Base-by-base conservation (phyloP, 2,888 invertebrate genomes). In the Torymus texanus region DNA sequence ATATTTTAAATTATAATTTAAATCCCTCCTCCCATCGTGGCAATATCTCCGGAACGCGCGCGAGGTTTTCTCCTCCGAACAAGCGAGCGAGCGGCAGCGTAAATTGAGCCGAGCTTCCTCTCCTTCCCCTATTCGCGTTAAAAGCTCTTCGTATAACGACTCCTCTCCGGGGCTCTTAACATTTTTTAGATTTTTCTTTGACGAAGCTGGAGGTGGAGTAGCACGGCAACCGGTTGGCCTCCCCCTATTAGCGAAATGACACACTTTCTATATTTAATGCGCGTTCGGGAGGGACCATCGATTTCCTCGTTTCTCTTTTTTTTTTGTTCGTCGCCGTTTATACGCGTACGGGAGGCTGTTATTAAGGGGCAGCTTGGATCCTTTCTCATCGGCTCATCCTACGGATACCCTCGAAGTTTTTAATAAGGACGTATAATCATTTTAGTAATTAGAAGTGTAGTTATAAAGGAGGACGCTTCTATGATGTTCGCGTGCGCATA, bases 121-220 rank as follows among this genome's bases (percentile, higher is more conserved):
- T 3, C 3, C 3, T 5, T 8, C 41, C 41, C 8, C 41, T 8
- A 41, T 41, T 41, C 41, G 10, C 41, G 41, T 41, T 41, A 41
- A 41, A 41, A 41, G 41, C 41, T 65, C 65, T 74, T 16, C 65
- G 24, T n/a, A 74, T 74, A 74, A 74, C 51, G 74, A 74, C 65
- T 65, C 56, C 74, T 50, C 41, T 41, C 41, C 41, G 41, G 14
- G 74, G 56, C 21, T 2, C 58, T 74, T 53, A 24, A 73, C 55
- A 51, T 63, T 18, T 51, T 71, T 41, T 24, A 56, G 73, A 62
- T 65, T 56, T 65, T 56, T 41, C 58, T 63, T 56, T 50, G 65
- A 65, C 65, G 24, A 58, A 50, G 29, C 51, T 41, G n/a, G 18
- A 41, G 56, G 56, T 65, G 41, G 8, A 41, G 41, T 5, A 41